Percentiles rank a stretch among this genome's conserved stretches.
Evolutionary conservation across 2,797 vertebrate genomes (phyloP).

Genomic region (Danionella dracula): DNA sequence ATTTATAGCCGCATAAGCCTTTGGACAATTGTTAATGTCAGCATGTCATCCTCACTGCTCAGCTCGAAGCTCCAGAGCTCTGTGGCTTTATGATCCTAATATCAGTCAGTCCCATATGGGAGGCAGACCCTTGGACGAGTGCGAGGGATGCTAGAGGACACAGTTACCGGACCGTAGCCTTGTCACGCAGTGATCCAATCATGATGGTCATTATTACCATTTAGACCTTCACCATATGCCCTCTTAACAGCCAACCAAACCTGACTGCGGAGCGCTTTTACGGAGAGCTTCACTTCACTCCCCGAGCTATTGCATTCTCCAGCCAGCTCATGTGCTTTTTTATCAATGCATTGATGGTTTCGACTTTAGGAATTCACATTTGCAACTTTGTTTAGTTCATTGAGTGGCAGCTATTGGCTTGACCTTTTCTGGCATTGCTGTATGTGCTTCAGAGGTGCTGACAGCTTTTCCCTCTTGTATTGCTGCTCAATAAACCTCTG

Average conservation of each 20-base stretch:
- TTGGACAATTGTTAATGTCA: conserved; percentile 18
- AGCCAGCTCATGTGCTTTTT: conserved; percentile 30
- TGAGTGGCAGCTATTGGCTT: conserved; percentile 63
- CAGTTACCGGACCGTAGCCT: conserved; percentile 54
- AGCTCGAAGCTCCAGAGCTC: conserved; percentile 8
- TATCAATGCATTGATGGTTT: conserved; percentile 55
- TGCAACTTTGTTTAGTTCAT: conserved; percentile 72
- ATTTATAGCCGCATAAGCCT: conserved; percentile 21
- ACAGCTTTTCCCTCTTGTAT: conserved; percentile 47
- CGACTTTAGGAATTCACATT: conserved; percentile 71
- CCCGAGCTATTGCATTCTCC: neutral
- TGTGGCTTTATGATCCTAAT: conserved; percentile 19
- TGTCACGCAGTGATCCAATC: conserved; percentile 52
- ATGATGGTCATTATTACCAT: conserved; percentile 51
- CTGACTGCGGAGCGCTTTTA: neutral
- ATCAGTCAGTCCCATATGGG: conserved; percentile 30
- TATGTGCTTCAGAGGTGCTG: conserved; percentile 53
- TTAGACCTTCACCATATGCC: conserved; percentile 69
- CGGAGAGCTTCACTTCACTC: neutral
- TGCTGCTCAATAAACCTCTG: conserved; percentile 63
- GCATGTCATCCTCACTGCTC: neutral
- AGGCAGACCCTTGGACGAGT: conserved; percentile 51
- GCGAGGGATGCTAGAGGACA: conserved; percentile 62
- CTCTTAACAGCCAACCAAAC: conserved; percentile 54
- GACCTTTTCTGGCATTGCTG: conserved; percentile 64